These are phyloP conservation scores for Notolepis coatsorum DNA, from an alignment of 2,797 vertebrate species.

Conservation along the genomic window DNA sequence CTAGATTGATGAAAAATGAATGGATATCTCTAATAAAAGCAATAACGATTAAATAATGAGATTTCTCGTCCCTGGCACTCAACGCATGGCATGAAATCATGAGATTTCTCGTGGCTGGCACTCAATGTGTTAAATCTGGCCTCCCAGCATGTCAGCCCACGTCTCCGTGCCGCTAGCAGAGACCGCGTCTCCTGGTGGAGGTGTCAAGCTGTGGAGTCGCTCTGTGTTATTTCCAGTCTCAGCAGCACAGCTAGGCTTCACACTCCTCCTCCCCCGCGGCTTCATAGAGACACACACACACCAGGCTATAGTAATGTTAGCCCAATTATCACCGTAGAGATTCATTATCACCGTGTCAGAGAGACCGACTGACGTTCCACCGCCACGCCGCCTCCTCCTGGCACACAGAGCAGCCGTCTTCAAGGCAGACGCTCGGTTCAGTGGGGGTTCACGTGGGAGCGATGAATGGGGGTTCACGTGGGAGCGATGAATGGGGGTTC, in stretches of 20 bases:
- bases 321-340: constrained; percentile 18
- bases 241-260: constrained; percentile 33
- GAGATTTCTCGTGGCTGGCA: too few species aligned
- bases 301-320: constrained; percentile 2
- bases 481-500: constrained; percentile 3
- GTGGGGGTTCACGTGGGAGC: constrained; percentile 15
- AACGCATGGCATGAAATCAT: too few species aligned
- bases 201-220: constrained; percentile 26
- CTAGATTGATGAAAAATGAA: too few species aligned
- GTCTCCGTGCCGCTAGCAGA: neutral
- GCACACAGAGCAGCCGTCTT: neutral
- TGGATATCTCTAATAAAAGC: too few species aligned
- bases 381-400: neutral
- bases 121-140: too few species aligned
- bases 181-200: neutral
- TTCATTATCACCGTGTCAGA: neutral
- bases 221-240: constrained; percentile 53
- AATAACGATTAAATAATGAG: too few species aligned
- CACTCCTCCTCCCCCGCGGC: constrained; percentile 4
- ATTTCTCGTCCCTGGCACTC: too few species aligned
- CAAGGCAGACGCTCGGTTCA: constrained; percentile 4
- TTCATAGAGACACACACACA: constrained; percentile 42
- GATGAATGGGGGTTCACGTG: neutral
- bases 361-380: constrained; percentile 1
- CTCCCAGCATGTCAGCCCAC: neutral